Conservation (phyloP, 2,113 vertebrate genomes). For the Pica pica region DNA sequence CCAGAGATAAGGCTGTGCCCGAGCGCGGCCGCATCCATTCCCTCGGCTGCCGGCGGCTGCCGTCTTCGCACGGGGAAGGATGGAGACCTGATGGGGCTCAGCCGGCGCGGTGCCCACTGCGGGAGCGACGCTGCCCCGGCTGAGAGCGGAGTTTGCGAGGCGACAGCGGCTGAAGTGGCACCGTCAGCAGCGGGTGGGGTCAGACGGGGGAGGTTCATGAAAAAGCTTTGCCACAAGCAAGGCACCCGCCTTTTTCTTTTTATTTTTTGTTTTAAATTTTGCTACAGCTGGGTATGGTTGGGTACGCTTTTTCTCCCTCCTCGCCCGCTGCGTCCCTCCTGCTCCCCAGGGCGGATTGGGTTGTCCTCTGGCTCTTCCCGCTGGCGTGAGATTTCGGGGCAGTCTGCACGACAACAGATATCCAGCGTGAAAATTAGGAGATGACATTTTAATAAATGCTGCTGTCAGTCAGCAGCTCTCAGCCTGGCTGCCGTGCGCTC, state of each 20-base stretch:
- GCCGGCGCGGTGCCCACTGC: neutral
- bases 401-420: neutral
- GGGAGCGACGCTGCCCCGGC: neutral
- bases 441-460: constrained; percentile 59
- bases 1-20: neutral
- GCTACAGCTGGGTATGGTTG: neutral
- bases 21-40: neutral
- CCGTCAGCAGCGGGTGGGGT: neutral
- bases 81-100: neutral
- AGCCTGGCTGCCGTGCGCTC: neutral
- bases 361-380: neutral
- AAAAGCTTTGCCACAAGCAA: neutral
- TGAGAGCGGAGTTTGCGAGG: neutral
- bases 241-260: neutral
- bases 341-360: neutral
- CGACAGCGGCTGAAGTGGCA: neutral
- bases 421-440: constrained; percentile 37
- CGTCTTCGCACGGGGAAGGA: neutral
- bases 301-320: neutral
- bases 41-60: neutral
- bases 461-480: constrained; percentile 5
- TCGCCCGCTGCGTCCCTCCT: neutral
- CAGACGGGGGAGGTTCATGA: neutral
- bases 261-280: neutral
- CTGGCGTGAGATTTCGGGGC: neutral